Percentiles rank a stretch among this genome's conserved stretches.
phyloP scores from a whole-genome alignment of 1,140 invertebrate genomes.

The Steinernema khuongi region DNA sequence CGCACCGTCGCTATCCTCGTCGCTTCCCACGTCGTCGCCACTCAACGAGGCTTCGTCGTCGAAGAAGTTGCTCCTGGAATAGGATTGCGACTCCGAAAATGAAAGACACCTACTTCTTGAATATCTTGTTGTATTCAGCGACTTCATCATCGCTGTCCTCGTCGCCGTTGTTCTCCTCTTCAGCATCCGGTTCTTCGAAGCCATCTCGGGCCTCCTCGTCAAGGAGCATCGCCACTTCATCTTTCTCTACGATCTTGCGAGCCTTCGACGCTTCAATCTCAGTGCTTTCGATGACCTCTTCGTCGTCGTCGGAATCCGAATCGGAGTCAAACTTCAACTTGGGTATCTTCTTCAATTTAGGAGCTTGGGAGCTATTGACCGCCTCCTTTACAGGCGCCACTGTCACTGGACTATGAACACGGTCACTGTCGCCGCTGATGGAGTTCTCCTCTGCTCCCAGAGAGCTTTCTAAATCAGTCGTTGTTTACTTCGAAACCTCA shows the following conservation, averaged over 20 bases:
- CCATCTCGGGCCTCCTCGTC: no score
- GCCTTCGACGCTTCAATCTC: not conserved
- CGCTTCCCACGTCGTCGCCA: slow-evolving; percentile 36
- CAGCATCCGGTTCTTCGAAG: no score
- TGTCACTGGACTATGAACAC: no score
- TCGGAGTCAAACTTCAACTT: no score
- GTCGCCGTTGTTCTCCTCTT: slow-evolving; percentile 26
- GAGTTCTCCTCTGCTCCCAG: no score
- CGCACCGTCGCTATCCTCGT: slow-evolving; percentile 28
- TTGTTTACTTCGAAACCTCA: no score
- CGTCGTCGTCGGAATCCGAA: not conserved
- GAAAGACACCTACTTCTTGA: slow-evolving; percentile 27
- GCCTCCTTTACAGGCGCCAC: no score
- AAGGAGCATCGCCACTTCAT: slow-evolving; percentile 20
- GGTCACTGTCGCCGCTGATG: no score
- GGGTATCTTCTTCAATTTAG: no score
- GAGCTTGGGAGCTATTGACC: no score
- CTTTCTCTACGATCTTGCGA: slow-evolving; percentile 11
- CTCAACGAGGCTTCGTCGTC: slow-evolving; percentile 34
- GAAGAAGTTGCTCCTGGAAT: slow-evolving; percentile 21
- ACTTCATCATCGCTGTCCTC: slow-evolving; percentile 31
- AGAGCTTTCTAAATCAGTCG: no score
- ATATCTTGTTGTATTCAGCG: slow-evolving; percentile 26
- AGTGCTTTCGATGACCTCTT: slow-evolving; percentile 3
- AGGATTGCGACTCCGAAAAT: not conserved